Base-by-base conservation (phyloP, 2,888 invertebrate genomes). In the Cantharis rufa region DNA sequence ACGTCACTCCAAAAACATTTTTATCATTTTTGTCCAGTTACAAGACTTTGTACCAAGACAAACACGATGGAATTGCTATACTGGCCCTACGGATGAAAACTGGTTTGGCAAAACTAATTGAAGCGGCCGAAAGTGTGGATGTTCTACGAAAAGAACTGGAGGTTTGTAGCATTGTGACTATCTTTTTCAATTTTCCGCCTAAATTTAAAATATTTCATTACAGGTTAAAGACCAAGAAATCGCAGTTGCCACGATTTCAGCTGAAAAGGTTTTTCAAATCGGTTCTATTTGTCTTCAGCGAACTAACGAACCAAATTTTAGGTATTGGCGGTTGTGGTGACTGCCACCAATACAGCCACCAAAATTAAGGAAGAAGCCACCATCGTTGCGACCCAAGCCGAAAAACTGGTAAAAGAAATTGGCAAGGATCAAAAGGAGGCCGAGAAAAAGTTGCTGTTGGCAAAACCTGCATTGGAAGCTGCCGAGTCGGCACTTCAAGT, bases 1-100 rank as follows among this genome's bases (percentile, higher is more conserved):
- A 95, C 86, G 96, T 97, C 0, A 97, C 97, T 1, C 97, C 97
- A 1, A 97, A 96, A 87, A 96, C 97, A 0, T 95, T 95, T 85
- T 90, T 97, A 70, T 94, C 95, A 0, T 97, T 96, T 87, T 89
- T 97, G 81, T 92, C 92, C 75, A 94, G 94, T 2, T 97, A 97
- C 86, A 96, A 97, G 88, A 87, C 88, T 1, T 90, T 96, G 16
- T 97, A 97, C 84, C 90, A 90, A 64, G 91, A 92, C 71, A 94
- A 94, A 85, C 92, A 94, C 80, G 88, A 90, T 0, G 91, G 92
- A 80, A 96, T 97, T 82, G 93, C 93, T 66, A 90, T 90, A 32
- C 89, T 96, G 88, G 94, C 95, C 0, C 90, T 90, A 81, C 92
- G 96, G 85, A 97, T 97, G 96, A 93, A 93, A 75, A 94, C 93